These are phyloP conservation scores for Pipra filicauda DNA, from an alignment of 2,113 vertebrate genomes.

Conservation along the genomic window DNA sequence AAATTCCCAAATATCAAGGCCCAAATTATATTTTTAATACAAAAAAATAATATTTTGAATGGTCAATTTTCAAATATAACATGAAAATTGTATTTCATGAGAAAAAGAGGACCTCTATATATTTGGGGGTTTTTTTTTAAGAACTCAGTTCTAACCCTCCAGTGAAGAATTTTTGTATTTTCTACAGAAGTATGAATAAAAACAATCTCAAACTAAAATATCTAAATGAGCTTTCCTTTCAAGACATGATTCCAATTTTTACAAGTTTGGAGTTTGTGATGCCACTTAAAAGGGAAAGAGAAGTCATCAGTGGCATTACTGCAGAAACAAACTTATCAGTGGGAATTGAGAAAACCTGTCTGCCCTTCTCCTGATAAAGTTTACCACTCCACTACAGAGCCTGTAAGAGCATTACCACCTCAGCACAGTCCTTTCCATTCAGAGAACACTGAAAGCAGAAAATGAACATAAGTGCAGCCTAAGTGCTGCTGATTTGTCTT, in stretches of 20 bases:
- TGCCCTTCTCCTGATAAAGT: not conserved
- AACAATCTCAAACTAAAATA: fast-evolving
- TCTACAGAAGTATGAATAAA: not conserved
- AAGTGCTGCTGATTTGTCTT: not conserved
- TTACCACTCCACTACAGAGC: not conserved
- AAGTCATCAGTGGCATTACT: not conserved
- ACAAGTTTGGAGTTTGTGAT: not conserved
- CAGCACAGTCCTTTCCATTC: not conserved
- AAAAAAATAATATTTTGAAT: not conserved
- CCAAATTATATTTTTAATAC: not conserved
- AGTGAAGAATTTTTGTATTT: not conserved
- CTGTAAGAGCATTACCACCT: not conserved
- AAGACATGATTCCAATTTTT: not conserved
- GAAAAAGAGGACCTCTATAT: not conserved
- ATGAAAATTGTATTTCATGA: not conserved
- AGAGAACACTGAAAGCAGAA: not conserved
- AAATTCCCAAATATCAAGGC: not conserved
- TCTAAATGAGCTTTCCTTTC: not conserved
- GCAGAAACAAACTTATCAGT: not conserved
- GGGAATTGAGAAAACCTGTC: not conserved
- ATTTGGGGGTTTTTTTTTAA: not conserved
- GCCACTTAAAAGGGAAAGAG: not conserved
- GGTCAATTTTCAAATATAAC: not conserved
- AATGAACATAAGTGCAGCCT: not conserved
- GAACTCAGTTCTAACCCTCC: not conserved